Conservation (phyloP, 2,888 invertebrate species). For the Protula sp. region DNA sequence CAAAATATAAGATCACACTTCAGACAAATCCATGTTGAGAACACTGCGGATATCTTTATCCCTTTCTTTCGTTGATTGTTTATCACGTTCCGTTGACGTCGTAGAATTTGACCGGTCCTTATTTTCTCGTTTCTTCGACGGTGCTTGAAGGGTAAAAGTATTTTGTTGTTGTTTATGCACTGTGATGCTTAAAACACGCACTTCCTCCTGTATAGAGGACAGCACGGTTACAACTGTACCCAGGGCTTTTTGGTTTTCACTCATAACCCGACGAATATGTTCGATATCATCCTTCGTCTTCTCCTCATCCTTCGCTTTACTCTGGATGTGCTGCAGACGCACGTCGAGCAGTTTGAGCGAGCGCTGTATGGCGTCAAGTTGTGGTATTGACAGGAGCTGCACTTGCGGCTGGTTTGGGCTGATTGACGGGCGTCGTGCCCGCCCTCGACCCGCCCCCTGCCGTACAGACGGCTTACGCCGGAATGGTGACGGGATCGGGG, state of each 20-base stretch:
- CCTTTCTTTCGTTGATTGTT: background rate
- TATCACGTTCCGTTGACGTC: background rate
- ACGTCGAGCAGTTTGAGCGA: constrained; percentile 52
- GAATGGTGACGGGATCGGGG: background rate
- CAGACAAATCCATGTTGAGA: background rate
- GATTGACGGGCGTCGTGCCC: background rate
- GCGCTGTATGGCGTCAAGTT: constrained; percentile 50
- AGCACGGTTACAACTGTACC: constrained; percentile 50
- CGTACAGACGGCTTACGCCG: background rate
- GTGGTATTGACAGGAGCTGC: constrained; percentile 50
- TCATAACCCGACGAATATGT: constrained; percentile 49
- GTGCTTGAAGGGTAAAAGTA: constrained; percentile 16
- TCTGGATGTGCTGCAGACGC: constrained; percentile 50
- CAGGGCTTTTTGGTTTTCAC: constrained; percentile 53
- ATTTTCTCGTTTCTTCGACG: background rate
- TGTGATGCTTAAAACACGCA: constrained; percentile 2
- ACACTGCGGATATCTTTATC: background rate
- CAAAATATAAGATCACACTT: background rate
- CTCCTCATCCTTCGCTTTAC: constrained; percentile 48
- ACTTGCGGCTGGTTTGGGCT: constrained; percentile 32
- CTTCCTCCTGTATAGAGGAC: constrained; percentile 44
- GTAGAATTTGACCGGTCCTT: background rate
- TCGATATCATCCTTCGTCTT: constrained; percentile 50
- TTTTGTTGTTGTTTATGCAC: background rate
- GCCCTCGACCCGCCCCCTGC: background rate